Evolutionary conservation across 2,797 vertebrate genomes (phyloP).

Genomic region (Danio choprae): DNA sequence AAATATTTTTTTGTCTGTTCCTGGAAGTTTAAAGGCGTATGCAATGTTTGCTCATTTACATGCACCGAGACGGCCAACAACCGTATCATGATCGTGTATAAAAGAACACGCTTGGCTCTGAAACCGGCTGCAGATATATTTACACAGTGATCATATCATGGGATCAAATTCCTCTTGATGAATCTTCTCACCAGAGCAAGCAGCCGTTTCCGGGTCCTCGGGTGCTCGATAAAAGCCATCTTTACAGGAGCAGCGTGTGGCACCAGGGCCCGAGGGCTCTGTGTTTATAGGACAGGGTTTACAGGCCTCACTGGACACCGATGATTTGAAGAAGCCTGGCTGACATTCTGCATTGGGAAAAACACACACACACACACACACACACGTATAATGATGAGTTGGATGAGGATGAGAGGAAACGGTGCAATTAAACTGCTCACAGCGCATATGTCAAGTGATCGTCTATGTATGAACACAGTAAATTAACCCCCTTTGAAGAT

Average conservation of each 20-base stretch:
- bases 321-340: constrained; percentile 86
- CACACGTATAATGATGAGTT: constrained; percentile 55
- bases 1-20: too few relatives aligned
- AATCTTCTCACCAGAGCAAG: constrained; percentile 84
- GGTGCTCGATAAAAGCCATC: constrained; percentile 85
- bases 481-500: constrained; percentile 46
- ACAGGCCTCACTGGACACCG: constrained; percentile 75
- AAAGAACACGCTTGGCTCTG: too few relatives aligned
- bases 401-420: constrained; percentile 59
- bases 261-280: constrained; percentile 67
- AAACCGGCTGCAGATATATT: too few relatives aligned
- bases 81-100: too few relatives aligned
- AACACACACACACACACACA: constrained; percentile 61
- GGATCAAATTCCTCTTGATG: neutral
- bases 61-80: too few relatives aligned
- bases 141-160: too few relatives aligned
- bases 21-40: too few relatives aligned
- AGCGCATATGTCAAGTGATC: constrained; percentile 29
- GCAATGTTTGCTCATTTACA: too few relatives aligned
- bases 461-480: constrained; percentile 34
- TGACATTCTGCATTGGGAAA: constrained; percentile 81
- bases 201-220: constrained; percentile 68
- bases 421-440: constrained; percentile 31
- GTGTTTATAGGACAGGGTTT: constrained; percentile 84
- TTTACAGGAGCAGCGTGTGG: constrained; percentile 80